phyloP scores from a whole-genome alignment of 2,797 vertebrate species.

The Myiotriccus ornatus region DNA sequence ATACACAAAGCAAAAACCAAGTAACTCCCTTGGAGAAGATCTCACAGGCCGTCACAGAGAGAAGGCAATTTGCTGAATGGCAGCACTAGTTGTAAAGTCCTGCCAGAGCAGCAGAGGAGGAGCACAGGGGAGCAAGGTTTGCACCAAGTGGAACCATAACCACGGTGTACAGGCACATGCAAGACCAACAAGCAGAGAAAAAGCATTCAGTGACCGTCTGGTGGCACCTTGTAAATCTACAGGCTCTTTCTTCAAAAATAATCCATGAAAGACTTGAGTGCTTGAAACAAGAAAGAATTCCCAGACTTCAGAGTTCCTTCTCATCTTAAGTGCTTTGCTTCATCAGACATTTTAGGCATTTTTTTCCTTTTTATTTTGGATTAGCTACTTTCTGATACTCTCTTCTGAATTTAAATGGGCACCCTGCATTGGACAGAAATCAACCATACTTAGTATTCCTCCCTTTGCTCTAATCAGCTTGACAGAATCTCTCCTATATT shows the following conservation, averaged over 20 bases:
- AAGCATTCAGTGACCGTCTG: background rate
- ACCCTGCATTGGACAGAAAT: background rate
- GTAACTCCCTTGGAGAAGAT: background rate
- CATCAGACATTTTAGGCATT: background rate
- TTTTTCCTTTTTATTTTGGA: background rate
- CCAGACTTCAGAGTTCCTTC: background rate
- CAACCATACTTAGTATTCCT: background rate
- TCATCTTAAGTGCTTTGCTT: background rate
- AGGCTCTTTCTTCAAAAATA: background rate
- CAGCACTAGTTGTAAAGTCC: background rate
- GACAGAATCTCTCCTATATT: constrained; percentile 13
- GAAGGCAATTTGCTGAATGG: background rate
- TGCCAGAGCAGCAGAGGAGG: background rate
- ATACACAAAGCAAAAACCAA: background rate
- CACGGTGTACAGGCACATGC: accelerated
- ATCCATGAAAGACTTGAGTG: background rate
- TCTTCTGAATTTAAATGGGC: background rate
- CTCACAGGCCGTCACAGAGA: accelerated
- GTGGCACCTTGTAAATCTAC: background rate
- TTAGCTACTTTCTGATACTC: constrained; percentile 5
- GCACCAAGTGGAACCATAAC: background rate
- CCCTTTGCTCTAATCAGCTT: constrained; percentile 36
- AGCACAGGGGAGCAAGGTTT: background rate
- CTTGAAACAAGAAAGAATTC: background rate
- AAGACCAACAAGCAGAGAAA: background rate